Percentiles rank a stretch among this genome's conserved stretches.
Evolutionary conservation across 2,888 invertebrate genomes (phyloP).

Genomic region (Tetragnatha montana): DNA sequence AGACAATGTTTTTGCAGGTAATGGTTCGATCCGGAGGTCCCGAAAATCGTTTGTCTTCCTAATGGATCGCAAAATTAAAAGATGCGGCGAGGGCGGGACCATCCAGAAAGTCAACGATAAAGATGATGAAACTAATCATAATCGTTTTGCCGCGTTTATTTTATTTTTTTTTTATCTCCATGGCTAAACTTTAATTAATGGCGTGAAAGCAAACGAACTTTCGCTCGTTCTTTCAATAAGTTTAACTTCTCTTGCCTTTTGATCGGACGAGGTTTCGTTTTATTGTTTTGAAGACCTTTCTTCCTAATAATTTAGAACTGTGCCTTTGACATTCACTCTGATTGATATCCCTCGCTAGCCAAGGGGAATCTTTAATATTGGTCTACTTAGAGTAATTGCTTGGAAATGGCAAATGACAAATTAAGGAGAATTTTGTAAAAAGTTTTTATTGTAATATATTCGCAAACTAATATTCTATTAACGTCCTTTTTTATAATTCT

Average conservation of each 20-base stretch:
- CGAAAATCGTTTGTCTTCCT: constrained; percentile 55
- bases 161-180: constrained; percentile 31
- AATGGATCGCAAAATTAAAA: constrained; percentile 68
- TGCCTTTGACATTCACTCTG: constrained; percentile 56
- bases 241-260: constrained; percentile 42
- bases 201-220: constrained; percentile 44
- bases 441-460: neutral
- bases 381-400: constrained; percentile 52
- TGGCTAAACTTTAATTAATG: constrained; percentile 59
- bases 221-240: constrained; percentile 41
- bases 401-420: neutral
- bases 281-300: constrained; percentile 30
- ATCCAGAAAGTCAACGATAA: constrained; percentile 48
- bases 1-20: constrained; percentile 29
- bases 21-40: constrained; percentile 45
- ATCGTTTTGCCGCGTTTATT: constrained; percentile 26
- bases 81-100: constrained; percentile 46
- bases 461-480: too few species aligned
- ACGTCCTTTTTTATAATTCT: too few species aligned
- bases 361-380: constrained; percentile 24
- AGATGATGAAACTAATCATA: constrained; percentile 63
- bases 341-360: constrained; percentile 20
- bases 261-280: constrained; percentile 8
- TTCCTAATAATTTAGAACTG: constrained; percentile 57
- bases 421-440: constrained; percentile 3